Evolutionary conservation across 1,140 invertebrate genomes (phyloP), one percentile per base, ranked within the genome.

Genomic region (Portunus trituberculatus): DNA sequence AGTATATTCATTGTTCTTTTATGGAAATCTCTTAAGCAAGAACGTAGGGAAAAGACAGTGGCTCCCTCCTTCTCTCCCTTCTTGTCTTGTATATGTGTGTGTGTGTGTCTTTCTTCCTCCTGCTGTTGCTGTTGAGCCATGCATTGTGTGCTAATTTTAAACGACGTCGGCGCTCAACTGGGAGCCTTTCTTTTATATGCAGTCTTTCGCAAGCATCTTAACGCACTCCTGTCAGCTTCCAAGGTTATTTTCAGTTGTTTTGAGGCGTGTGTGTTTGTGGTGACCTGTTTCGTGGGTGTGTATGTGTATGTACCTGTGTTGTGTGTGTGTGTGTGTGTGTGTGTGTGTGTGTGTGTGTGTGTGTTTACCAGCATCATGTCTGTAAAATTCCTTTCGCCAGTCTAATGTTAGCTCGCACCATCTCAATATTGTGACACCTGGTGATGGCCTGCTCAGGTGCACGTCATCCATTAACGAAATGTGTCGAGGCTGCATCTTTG

Each of bases 291-390:
- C 31, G 10, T 7, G 82, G 25, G n/a, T 28, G 87, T 39, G 32
- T 89, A 20, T 89, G 31, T 89, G 10, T 32, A n/a, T n/a, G n/a
- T n/a, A 45, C 39, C 8, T 89, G 31, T 89, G 87, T 89, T 8
- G 7, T 90, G 88, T 90, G 3, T 48, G 12, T 89, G 29, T 14
- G 87, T 89, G 39, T 48, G 45, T 90, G 32, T 14, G 88, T 90
- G 88, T 90, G 32, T 90, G 88, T 91, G 89, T 91, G 0, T 91
- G 16, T 59, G 89, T 91, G 39, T 52, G 87, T 32, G 32, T 45
- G 1, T 46, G 45, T 45, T n/a, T 8, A 29, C 25, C 2, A n/a
- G 7, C 39, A 39, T 1, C 39, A 6, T 39, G 39, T 39, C 39
- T 39, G 6, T 39, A 39, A 39, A 39, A 39, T 39, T 39, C 39